Evolutionary conservation across 2,113 vertebrate species (phyloP).

Genomic region (Stigmatopora nigra): DNA sequence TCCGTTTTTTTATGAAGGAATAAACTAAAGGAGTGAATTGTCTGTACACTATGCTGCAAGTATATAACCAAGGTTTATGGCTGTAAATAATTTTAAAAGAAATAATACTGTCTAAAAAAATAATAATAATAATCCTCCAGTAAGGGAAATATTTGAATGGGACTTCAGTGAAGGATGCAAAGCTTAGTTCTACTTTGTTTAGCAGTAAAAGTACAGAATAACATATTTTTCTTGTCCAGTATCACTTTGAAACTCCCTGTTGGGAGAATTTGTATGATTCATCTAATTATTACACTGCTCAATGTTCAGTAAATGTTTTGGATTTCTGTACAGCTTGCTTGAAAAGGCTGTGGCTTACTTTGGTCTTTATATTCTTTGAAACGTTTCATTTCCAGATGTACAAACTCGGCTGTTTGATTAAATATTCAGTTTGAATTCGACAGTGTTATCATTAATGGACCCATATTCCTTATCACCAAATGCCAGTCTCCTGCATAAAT

Average conservation of each 20-base stretch:
- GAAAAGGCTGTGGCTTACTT: conserved; percentile 46
- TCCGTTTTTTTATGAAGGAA: no score
- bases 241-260: neutral
- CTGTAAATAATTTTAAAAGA: neutral
- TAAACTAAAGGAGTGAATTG: no score
- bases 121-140: neutral
- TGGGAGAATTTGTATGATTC: conserved; percentile 18
- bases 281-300: conserved; percentile 38
- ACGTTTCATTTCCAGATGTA: conserved; percentile 53
- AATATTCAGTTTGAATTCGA: conserved; percentile 63
- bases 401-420: conserved; percentile 56
- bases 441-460: conserved; percentile 61
- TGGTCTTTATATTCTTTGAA: conserved; percentile 43
- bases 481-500: conserved; percentile 69
- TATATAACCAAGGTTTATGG: neutral
- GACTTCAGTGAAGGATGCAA: neutral
- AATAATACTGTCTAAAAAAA: neutral
- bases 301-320: conserved; percentile 36
- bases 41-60: neutral
- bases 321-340: conserved; percentile 54
- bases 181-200: conserved; percentile 21
- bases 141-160: neutral
- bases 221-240: conserved; percentile 1
- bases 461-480: conserved; percentile 62
- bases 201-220: neutral